Evolutionary conservation across 2,797 vertebrate species (phyloP), one percentile per base, ranked within the genome.

Genomic region (Xenentodon cancila): DNA sequence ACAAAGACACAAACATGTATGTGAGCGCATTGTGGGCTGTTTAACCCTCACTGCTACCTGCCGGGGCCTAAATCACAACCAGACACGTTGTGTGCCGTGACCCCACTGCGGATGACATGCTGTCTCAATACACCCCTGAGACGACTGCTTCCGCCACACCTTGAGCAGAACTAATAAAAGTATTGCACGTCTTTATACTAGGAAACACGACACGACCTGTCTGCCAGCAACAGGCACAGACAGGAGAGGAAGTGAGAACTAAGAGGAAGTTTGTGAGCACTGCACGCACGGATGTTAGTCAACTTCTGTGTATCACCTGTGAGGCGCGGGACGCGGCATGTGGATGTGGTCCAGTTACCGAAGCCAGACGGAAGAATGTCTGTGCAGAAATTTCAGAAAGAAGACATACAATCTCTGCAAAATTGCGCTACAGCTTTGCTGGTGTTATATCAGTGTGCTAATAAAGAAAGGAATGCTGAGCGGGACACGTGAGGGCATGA

Each of bases 121-220:
- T 19, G 51, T 78, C 66, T 67, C 17, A 2, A 32, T 1, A 19
- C 48, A 32, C 44, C 22, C 0, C 22, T 13, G 50, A 40, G 13
- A 1, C 3, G 37, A 40, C 21, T 50, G 64, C 42, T 58, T 22
- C 32, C 51, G 44, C 72, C 75, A 76, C 65, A 15, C 85, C 83
- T 81, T 45, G 13, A 52, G 42, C 21, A 49, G 62, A 65, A 58
- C 37, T 15, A 17, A 54, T 25, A 54, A 58, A 59, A 34, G 2
- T 22, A 49, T 11, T 40, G 59, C 1, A 0, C 59, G 59, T 52
- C 63, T 25, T n/a, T 5, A 40, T 3, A 22, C 49, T 42, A 83
- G 71, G 77, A 78, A 68, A 80, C 73, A 81, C 74, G 79, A 87
- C 80, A 84, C 66, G 74, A 85, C 88, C 80, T 72, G 85, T 86